phyloP scores from a whole-genome alignment of 1,140 invertebrate genomes.

The Anoplolepis gracilipes region DNA sequence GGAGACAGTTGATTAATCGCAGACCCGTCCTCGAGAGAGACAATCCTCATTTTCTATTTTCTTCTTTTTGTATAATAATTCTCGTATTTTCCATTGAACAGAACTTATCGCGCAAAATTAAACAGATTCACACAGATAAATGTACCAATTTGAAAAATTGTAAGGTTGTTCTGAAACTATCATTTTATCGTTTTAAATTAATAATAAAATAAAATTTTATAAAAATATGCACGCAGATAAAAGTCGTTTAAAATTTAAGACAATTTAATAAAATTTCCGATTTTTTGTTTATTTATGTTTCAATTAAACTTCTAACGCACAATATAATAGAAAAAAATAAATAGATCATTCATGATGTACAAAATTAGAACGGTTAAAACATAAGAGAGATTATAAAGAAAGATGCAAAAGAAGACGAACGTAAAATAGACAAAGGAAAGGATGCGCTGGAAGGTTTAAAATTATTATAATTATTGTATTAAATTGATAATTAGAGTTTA shows the following conservation, averaged over 20 bases:
- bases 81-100: not conserved
- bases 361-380: not conserved
- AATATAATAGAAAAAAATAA: slow-evolving; percentile 1
- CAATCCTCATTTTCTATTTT: not conserved
- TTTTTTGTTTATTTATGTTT: not conserved
- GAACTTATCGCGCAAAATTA: slow-evolving; percentile 7
- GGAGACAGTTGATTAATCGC: slow-evolving; percentile 32
- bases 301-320: not conserved
- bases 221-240: not conserved
- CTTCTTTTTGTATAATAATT: slow-evolving; percentile 5
- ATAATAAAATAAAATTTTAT: not conserved
- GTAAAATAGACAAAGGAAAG: too few species aligned
- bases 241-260: not conserved
- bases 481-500: not conserved
- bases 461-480: too few species aligned
- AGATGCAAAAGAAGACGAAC: not conserved
- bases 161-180: not conserved
- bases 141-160: not conserved
- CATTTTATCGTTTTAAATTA: not conserved
- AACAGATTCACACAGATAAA: not conserved
- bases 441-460: too few species aligned
- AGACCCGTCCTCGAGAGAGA: slow-evolving; percentile 16
- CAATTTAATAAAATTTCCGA: not conserved
- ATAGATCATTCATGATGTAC: not conserved
- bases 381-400: not conserved